Conservation (phyloP, 2,113 vertebrate species). For the Plectropomus leopardus region DNA sequence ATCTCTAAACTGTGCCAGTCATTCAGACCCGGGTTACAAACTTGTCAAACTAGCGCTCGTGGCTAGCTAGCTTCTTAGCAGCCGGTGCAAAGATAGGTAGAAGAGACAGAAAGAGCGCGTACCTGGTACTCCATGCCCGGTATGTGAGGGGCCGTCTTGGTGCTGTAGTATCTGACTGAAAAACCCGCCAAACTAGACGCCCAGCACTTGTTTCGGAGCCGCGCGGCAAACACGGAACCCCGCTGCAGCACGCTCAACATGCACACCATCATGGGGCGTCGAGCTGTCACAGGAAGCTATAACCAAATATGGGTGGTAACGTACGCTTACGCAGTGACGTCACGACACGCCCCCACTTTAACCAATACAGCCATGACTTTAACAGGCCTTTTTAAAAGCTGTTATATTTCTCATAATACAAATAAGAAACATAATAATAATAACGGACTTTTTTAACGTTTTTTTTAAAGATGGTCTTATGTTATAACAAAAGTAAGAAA, state of each 20-base stretch:
- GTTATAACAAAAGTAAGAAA: too few species aligned
- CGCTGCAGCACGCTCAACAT: conserved; percentile 48
- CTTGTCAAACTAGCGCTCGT: neutral
- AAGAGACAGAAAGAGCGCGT: neutral
- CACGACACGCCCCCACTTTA: conserved; percentile 61
- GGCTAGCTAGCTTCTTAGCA: conserved; percentile 56
- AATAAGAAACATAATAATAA: too few species aligned
- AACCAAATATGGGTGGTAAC: conserved; percentile 70
- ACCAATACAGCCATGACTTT: too few species aligned
- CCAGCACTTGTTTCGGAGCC: conserved; percentile 43
- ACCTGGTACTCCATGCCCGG: conserved; percentile 94
- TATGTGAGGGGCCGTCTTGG: conserved; percentile 81
- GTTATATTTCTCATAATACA: too few species aligned
- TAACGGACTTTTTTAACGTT: too few species aligned
- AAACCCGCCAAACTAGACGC: conserved; percentile 8
- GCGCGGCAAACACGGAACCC: conserved; percentile 41
- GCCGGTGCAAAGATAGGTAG: neutral
- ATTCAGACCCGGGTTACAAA: neutral
- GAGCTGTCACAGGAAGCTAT: conserved; percentile 42
- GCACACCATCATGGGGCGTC: conserved; percentile 61
- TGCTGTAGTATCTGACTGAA: conserved; percentile 68
- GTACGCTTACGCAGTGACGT: conserved; percentile 16
- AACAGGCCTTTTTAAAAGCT: too few species aligned
- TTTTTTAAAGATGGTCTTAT: too few species aligned
- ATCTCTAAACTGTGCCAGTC: neutral